phyloP scores from a whole-genome alignment of 2,888 invertebrate species.

The Frankliniella intonsa region DNA sequence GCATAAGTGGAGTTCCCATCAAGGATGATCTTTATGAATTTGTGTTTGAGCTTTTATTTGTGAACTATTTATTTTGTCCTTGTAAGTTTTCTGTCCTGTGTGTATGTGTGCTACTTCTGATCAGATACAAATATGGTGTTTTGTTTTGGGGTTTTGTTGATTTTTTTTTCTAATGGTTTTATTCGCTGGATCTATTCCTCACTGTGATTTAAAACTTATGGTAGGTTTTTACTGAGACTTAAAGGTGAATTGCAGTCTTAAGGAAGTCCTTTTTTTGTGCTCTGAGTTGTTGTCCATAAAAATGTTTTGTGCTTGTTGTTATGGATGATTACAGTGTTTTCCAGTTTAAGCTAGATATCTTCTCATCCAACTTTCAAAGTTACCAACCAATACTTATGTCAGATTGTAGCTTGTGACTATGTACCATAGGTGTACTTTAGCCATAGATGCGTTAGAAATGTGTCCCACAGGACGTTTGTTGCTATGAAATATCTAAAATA shows the following conservation, averaged over 20 bases:
- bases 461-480: background rate
- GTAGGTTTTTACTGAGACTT: too few relatives aligned
- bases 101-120: background rate
- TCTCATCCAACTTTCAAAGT: constrained; percentile 46
- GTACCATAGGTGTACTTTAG: constrained; percentile 40
- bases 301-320: too few relatives aligned
- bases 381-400: background rate
- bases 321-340: too few relatives aligned
- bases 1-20: too few relatives aligned
- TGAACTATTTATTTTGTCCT: background rate
- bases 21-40: background rate
- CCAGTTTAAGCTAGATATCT: too few relatives aligned
- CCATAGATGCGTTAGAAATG: background rate
- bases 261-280: too few relatives aligned
- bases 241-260: too few relatives aligned
- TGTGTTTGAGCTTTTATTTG: background rate
- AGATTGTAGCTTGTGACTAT: constrained; percentile 35
- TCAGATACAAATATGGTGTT: background rate
- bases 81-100: background rate
- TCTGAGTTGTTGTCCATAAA: too few relatives aligned
- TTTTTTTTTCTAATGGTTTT: constrained; percentile 37
- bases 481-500: background rate
- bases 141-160: background rate
- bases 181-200: constrained; percentile 40
- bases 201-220: constrained; percentile 46